A percentile compares a stretch with the other conserved stretches of the same genome.
Evolutionary conservation across 1,140 invertebrate species (phyloP).

Genomic region (Lucilia cuprina): DNA sequence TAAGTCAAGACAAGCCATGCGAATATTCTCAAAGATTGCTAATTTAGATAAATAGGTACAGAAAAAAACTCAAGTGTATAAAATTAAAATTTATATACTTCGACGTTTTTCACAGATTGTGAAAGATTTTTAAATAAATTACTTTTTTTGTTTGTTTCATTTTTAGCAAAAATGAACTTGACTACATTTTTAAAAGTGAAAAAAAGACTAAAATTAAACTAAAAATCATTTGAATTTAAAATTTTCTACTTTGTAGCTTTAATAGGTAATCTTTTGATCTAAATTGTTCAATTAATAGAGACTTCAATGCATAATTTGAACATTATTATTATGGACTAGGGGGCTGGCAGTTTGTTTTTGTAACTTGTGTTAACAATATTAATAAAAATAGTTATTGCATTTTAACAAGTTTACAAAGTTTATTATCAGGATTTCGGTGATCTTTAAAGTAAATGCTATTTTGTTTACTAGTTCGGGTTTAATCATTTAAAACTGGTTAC

Average conservation of each 20-base stretch:
- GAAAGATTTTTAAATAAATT: neutral
- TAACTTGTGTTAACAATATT: neutral
- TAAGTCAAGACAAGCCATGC: neutral
- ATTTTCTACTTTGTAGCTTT: neutral
- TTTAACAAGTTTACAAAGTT: neutral
- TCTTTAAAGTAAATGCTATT: neutral
- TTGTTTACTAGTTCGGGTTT: neutral
- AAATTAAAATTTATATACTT: constrained; percentile 26
- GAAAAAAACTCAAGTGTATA: constrained; percentile 11
- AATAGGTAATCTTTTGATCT: neutral
- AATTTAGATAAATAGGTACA: constrained; percentile 22
- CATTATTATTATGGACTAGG: neutral
- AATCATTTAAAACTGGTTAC: neutral
- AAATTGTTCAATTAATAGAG: constrained; percentile 8
- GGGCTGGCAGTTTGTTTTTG: neutral
- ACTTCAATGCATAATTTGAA: neutral
- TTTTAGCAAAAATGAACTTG: no score
- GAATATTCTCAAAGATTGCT: constrained; percentile 22
- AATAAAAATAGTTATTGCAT: neutral
- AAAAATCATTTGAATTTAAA: neutral
- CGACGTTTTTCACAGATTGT: neutral
- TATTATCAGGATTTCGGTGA: constrained; percentile 14
- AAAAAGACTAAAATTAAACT: no score
- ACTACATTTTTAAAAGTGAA: no score
- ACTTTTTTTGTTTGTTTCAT: no score